Conservation (phyloP, 2,797 vertebrate genomes). For the Tragelaphus eurycerus region DNA sequence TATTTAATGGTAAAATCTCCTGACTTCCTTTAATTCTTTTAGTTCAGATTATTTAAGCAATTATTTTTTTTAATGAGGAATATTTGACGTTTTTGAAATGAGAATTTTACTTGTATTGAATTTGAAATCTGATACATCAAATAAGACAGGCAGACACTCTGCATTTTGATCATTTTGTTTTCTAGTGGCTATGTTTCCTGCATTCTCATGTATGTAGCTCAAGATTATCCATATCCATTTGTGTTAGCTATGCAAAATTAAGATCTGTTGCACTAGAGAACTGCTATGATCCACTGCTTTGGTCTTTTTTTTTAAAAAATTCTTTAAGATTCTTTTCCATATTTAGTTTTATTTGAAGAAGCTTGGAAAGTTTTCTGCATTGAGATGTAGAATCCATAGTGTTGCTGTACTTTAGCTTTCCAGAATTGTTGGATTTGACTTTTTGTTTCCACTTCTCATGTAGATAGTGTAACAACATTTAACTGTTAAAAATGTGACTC, state of each 20-base stretch:
- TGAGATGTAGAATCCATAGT: slow-evolving; percentile 46
- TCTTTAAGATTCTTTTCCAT: slow-evolving; percentile 51
- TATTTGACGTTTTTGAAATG: slow-evolving; percentile 8
- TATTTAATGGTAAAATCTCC: slow-evolving; percentile 26
- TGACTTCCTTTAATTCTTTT: neutral
- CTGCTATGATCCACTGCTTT: neutral
- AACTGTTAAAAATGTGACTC: slow-evolving; percentile 35
- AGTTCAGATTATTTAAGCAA: slow-evolving; percentile 23
- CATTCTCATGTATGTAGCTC: neutral
- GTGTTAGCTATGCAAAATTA: slow-evolving; percentile 25
- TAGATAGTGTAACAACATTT: neutral
- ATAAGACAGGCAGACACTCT: neutral
- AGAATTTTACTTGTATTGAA: slow-evolving; percentile 29
- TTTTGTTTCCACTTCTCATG: slow-evolving; percentile 44
- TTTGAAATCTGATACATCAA: neutral
- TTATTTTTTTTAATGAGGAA: neutral
- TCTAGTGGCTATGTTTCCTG: neutral
- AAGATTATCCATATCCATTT: neutral
- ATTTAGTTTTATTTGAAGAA: slow-evolving; percentile 63
- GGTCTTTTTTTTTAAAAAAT: neutral
- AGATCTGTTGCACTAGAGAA: slow-evolving; percentile 36
- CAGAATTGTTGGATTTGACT: slow-evolving; percentile 41
- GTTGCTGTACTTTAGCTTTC: slow-evolving; percentile 38
- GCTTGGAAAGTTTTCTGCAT: slow-evolving; percentile 58
- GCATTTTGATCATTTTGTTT: neutral